Evolutionary conservation across 2,888 invertebrate species (phyloP), one percentile per base, ranked within the genome.

Genomic region (Caenorhabditis panamensis): DNA sequence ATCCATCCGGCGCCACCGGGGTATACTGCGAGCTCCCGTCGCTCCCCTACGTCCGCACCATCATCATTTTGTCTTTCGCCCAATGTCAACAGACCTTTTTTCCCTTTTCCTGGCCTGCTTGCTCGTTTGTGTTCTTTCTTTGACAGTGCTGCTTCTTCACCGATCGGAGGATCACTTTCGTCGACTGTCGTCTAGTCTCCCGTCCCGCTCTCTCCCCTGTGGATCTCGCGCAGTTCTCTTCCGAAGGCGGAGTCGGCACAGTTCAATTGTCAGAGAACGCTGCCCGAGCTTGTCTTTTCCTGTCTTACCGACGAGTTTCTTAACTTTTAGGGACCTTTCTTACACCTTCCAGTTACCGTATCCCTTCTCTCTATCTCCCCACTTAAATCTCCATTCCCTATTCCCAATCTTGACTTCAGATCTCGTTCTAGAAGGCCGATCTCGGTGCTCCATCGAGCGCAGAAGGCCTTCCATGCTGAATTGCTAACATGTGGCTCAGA

Each of bases 51-150:
- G 47, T 56, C 56, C 63, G 63, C 66, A 59, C 66, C 66, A 41
- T 66, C 75, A 75, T 75, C 75, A 66, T 75, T 75, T 75, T 75
- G 75, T 75, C 75, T 75, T 75, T 75, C 75, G 61, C 66, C 66
- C 61, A 75, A 75, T 66, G 75, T 75, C 75, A 75, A 75, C 61
- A 72, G 66, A 66, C 66, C 36, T 63, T 63, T 63, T 75, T 75
- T 75, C 59, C 56, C 58, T 75, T 75, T 75, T 53, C 56, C 61
- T 31, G 37, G 64, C 73, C 31, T 66, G 59, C 58, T 71, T 71
- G 71, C 72, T 72, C 72, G 54, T 51, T 66, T 73, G 73, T 73
- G 73, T 75, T 75, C 75, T 75, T 75, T 75, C 75, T 66, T 75
- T 75, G 75, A 73, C 73, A 73, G 73, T 73, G 73, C 64, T 66